Evolutionary conservation across 2,113 vertebrate species (phyloP).

Genomic region (Ia io): DNA sequence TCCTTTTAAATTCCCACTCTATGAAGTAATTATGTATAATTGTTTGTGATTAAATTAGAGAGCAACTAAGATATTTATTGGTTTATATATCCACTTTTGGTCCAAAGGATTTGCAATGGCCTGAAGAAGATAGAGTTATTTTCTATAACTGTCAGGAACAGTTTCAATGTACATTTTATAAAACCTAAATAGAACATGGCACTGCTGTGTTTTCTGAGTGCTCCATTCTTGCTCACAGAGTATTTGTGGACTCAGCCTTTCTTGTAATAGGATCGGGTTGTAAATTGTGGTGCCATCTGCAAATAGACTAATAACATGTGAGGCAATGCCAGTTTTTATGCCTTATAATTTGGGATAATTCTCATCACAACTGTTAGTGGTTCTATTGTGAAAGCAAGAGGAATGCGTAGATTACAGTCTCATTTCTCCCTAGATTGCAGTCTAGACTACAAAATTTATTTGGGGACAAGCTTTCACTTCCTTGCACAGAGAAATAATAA

Average conservation of each 20-base stretch:
- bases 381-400: conserved; percentile 41
- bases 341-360: conserved; percentile 66
- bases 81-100: neutral
- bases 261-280: neutral
- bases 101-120: neutral
- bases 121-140: neutral
- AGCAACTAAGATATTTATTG: neutral
- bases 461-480: conserved; percentile 25
- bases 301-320: conserved; percentile 59
- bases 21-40: conserved; percentile 31
- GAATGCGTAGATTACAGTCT: conserved; percentile 4
- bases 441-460: conserved; percentile 55
- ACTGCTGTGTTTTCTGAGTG: neutral
- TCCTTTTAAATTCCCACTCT: neutral
- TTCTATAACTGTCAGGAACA: neutral
- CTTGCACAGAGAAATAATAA: conserved; percentile 54
- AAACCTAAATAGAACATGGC: neutral
- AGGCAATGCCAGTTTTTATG: conserved; percentile 41
- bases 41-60: conserved; percentile 3
- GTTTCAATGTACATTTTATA: neutral
- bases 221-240: neutral
- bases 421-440: neutral
- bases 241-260: conserved; percentile 36
- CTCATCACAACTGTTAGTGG: conserved; percentile 16
- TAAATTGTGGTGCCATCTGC: conserved; percentile 53